Evolutionary conservation across 92 coral and sea anemone genomes (phyloP), one percentile per base, ranked within the genome.

Genomic region (Zoanthus solanderi): DNA sequence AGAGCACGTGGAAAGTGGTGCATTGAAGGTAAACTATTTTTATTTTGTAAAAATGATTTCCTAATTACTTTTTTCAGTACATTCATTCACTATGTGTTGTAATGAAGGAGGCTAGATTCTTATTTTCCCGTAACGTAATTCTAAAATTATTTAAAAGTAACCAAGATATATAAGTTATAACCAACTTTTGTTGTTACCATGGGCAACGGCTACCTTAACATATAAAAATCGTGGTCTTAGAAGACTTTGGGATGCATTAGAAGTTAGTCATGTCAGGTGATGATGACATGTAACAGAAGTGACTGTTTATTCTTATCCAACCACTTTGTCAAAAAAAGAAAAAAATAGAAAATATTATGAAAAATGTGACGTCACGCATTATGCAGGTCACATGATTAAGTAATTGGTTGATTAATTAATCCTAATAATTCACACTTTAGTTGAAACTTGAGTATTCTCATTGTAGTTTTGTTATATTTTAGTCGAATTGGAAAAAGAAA

Each of bases 281-380:
- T 82, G 87, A 82, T 31, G 87, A 82, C 3, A 82, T 82, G 75
- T 82, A 82, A 58, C 87, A 82, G 87, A 82, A 82, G 72, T 82
- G 65, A 58, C 87, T n/a, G 87, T 82, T 82, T 66, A 66, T 66
- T 66, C 67, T 60, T 60, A 60, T 60, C 67, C 67, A 17, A 60
- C 67, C 67, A 60, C 13, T 60, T 60, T 60, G 67, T 80, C 72
- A 52, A 65, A 52, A 79, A 15, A 65, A 60, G 67, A 13, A 80
- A 23, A 23, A 23, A 23, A 23, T 23, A 23, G 23, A 80, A 61
- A 80, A 80, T 46, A 47, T n/a, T 57, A 80, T 29, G 46, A 52
- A 75, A 52, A 80, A 44, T 14, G 57, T 80, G 85, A 52, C 56
- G 85, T 80, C 85, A 80, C 56, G 37, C 78, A 8, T 47, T 47